Evolutionary conservation across 2,888 invertebrate genomes (phyloP), one percentile per base, ranked within the genome.

Genomic region (Frankliniella intonsa): DNA sequence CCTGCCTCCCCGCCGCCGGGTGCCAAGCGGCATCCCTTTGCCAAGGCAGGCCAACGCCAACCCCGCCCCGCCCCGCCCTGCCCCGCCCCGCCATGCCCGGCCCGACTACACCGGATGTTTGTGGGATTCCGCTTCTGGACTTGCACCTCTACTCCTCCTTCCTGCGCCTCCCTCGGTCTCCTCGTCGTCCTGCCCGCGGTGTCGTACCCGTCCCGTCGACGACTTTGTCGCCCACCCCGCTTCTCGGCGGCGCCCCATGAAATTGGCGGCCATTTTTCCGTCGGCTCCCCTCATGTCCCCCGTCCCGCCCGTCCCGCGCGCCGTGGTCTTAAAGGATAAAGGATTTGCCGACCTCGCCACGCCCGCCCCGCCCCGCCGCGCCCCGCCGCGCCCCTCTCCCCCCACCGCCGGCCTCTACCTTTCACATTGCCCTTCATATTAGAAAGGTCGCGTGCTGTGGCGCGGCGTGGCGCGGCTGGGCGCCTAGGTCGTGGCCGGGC

Each of bases 391-490:
- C 69, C 69, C 69, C 69, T 7, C 25, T 22, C 69, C 69, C 22
- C 2, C 69, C n/a, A 14, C 19, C 62, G 8, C 19, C n/a, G 19
- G 62, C 62, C 62, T 62, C 62, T 17, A 62, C 62, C 62, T 62
- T 62, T n/a, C 62, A 62, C 62, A 62, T n/a, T 62, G 62, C 62
- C 62, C 62, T 62, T 62, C 17, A 62, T 25, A 76, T 76, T 55
- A 55, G 17, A 25, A 25, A 76, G 22, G 22, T n/a, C 69, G 69
- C 25, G 55, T 19, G 55, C 55, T 14, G 55, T 14, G 55, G 17
- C 55, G 55, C 38, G 38, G 38, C 5, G 38, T 2, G 38, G 38
- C 62, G 55, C 55, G 55, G 14, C 55, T 2, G 17, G 17, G 55
- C 62, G 62, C 7, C 38, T 38, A 5, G 38, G 38, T 38, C 5